These are phyloP conservation scores for Antidorcas marsupialis DNA, from an alignment of 2,113 vertebrate genomes.

Conservation along the genomic window DNA sequence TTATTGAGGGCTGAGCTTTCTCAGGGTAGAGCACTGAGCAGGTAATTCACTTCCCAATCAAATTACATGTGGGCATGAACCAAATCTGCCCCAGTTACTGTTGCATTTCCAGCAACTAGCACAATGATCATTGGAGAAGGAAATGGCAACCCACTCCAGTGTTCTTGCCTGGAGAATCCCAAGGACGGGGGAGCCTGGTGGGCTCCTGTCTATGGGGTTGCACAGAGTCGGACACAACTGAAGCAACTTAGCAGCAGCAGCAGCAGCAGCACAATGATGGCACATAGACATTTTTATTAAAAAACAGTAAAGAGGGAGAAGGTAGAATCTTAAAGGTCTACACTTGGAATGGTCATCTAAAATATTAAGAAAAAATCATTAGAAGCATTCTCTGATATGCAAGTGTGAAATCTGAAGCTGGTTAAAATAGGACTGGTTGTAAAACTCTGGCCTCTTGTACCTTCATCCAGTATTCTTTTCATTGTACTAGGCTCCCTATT, in stretches of 20 bases:
- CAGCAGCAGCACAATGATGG: neutral
- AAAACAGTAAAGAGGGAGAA: neutral
- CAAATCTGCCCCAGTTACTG: neutral
- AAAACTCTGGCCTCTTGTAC: neutral
- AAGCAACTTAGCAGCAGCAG: too few relatives aligned
- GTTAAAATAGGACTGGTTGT: neutral
- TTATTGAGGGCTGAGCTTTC: neutral
- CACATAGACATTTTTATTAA: neutral
- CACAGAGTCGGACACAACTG: too few relatives aligned
- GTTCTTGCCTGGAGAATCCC: too few relatives aligned
- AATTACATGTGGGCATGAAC: neutral
- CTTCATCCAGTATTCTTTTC: neutral
- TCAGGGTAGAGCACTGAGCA: neutral
- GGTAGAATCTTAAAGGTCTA: neutral
- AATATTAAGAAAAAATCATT: neutral
- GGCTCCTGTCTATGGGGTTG: too few relatives aligned
- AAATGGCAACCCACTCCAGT: too few relatives aligned
- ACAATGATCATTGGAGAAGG: neutral
- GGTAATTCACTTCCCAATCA: neutral
- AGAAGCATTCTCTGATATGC: neutral
- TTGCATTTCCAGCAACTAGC: neutral
- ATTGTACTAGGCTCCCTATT: neutral
- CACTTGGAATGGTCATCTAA: neutral
- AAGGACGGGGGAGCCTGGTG: too few relatives aligned
- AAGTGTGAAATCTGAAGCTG: neutral